Evolutionary conservation across 2,797 vertebrate species (phyloP).

Genomic region (Megalops cyprinoides): DNA sequence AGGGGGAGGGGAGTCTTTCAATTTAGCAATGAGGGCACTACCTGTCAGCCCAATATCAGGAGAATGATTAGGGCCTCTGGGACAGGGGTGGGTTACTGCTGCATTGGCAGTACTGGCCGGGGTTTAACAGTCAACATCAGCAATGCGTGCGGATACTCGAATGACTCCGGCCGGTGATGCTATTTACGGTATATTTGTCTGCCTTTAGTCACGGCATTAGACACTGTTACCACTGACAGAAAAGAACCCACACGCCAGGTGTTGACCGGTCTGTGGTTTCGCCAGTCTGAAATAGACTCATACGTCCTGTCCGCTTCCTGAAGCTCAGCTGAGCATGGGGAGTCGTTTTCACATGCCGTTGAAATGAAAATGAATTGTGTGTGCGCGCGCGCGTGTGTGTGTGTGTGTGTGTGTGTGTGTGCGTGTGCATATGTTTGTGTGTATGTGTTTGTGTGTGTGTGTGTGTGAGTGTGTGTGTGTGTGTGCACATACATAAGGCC

Average conservation of each 20-base stretch:
- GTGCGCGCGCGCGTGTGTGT: neutral
- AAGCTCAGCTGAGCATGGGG: neutral
- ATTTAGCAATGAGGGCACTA: neutral
- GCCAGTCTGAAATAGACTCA: neutral
- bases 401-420: neutral
- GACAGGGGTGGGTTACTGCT: neutral
- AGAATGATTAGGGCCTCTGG: neutral
- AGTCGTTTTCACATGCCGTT: neutral
- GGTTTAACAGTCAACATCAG: neutral
- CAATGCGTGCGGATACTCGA: constrained; percentile 29
- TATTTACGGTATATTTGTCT: constrained; percentile 34
- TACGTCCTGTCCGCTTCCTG: neutral
- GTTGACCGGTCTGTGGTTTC: neutral
- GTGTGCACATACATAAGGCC: neutral
- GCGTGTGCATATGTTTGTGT: too few species aligned
- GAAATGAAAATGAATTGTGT: neutral
- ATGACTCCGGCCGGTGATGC: constrained; percentile 31
- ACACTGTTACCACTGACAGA: neutral
- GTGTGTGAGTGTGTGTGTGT: neutral
- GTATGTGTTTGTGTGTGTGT: neutral
- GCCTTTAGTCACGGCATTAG: neutral
- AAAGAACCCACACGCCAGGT: constrained; percentile 5
- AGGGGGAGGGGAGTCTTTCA: neutral
- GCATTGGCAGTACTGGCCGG: neutral
- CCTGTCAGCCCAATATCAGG: neutral